Evolutionary conservation across 92 coral and sea anemone species (phyloP), one percentile per base, ranked within the genome.

Genomic region (Bergia puertoricense): DNA sequence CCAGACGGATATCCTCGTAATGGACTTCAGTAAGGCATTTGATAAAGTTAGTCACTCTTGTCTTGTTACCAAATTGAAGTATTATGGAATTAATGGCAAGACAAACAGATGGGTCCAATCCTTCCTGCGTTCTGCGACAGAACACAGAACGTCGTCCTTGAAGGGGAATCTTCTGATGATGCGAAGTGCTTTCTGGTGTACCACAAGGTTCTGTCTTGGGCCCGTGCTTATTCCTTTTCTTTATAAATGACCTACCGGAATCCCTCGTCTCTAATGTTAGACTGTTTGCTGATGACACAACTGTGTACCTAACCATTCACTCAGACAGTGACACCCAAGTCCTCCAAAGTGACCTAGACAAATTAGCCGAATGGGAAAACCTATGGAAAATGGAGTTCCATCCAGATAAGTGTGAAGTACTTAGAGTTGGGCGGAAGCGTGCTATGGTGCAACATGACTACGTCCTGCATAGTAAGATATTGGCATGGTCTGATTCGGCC

Each of bases 211-310:
- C 46, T 2, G 46, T 43, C 46, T 5, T 43, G 30, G 30, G 54
- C 54, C 91, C 91, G 2, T 89, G 82, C 42, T 45, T 89, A 18
- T 89, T 89, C 42, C 76, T 89, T 45, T 77, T 89, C 79, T 89
- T 77, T 20, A 85, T 89, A 3, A 89, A 89, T 82, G 91, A 89
- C 71, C 76, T 83, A 5, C 91, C 91, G 36, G 80, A 85, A 6
- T 46, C 82, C 6, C 71, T 73, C 8, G 40, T 41, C 44, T 88
- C 91, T 11, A 91, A 82, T 39, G 54, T 91, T 38, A 82, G 30
- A 43, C 46, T 43, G 5, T 43, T 86, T 86, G 86, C 87, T 15
- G 92, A 90, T 71, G 88, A 87, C 5, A 86, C 90, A 1, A 77
- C 75, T n/a, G 90, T 38, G 8, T 40, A 85, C 62, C 81, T 85